Percentiles rank a stretch among this genome's conserved stretches.
These are phyloP conservation scores for Neoaliturus tenellus DNA, from an alignment of 2,888 invertebrate genomes.

Conservation along the genomic window DNA sequence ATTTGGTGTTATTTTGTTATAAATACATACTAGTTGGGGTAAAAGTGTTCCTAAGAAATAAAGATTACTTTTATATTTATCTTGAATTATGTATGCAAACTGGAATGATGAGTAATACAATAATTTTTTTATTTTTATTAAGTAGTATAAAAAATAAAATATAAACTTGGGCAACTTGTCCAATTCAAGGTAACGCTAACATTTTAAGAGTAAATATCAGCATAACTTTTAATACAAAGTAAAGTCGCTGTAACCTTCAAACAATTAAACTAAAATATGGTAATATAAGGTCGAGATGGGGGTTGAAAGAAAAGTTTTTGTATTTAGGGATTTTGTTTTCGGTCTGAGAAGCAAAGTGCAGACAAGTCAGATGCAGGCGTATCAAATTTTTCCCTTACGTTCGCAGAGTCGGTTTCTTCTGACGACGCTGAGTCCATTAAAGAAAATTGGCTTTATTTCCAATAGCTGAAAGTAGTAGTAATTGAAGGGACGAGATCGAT, in stretches of 20 bases:
- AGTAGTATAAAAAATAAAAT: too few species aligned
- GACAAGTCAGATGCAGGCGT: constrained; percentile 34
- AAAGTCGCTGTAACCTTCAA: not conserved
- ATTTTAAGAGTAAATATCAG: too few species aligned
- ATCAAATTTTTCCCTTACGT: constrained; percentile 47
- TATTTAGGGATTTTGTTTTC: constrained; percentile 20
- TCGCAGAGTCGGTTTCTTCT: constrained; percentile 32
- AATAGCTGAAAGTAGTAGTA: constrained; percentile 46
- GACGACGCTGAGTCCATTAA: constrained; percentile 41
- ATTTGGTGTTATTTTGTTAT: too few species aligned
- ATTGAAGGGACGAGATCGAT: constrained; percentile 10
- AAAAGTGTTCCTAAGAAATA: too few species aligned
- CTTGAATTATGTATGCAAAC: too few species aligned
- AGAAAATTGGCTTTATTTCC: constrained; percentile 51
- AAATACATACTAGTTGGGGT: too few species aligned
- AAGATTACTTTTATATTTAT: too few species aligned
- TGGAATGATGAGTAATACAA: too few species aligned
- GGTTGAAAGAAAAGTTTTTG: constrained; percentile 34
- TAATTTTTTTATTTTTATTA: too few species aligned
- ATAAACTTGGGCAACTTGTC: too few species aligned
- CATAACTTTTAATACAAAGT: too few species aligned
- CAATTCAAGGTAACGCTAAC: too few species aligned
- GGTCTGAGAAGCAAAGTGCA: constrained; percentile 32
- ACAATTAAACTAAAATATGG: not conserved
- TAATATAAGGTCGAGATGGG: not conserved